Evolutionary conservation across 2,888 invertebrate genomes (phyloP), one percentile per base, ranked within the genome.

Genomic region (Microplitis manilae): DNA sequence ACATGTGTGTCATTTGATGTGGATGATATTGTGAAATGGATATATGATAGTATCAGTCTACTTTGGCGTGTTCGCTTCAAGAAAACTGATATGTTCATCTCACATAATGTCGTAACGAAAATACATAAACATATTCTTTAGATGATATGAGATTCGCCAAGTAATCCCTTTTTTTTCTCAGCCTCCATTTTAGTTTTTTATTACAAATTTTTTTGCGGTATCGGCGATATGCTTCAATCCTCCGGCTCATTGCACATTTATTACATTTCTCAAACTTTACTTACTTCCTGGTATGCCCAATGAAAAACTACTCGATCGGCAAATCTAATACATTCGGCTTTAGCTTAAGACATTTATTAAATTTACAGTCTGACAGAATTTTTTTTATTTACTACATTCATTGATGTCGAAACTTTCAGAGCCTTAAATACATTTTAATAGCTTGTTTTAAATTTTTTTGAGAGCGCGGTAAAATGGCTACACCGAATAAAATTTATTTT

Each of bases 1-100:
- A 85, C 86, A 86, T 81, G 86, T 83, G 84, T 86, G 82, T 81
- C 83, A 83, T 76, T 79, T 83, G 82, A 84, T 81, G 86, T 85
- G 85, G 83, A 83, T 84, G 84, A 86, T 85, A 83, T 75, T 68
- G 78, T 78, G 67, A 73, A 73, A 73, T 61, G 68, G 59, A 68
- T 73, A 41, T 20, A 40, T 39, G 15, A 73, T 73, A 40, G 20
- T 38, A 62, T 50, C 40, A 17, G 38, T 62, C 64, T 62, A 39
- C 40, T 68, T 38, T 68, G n/a, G 68, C 41, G 38, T 40, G 50
- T 50, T 50, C 50, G 50, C 50, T 50, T 9, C 50, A 17, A 40
- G 17, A 15, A 68, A 38, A 68, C 41, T 40, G 40, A 68, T 68
- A 67, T 75, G 75, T 50, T 64, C 41, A 50, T 41, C 64, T 15